Percentiles rank a stretch among this genome's conserved stretches.
phyloP scores from a whole-genome alignment of 1,140 invertebrate species.

The Trichoplusia ni region DNA sequence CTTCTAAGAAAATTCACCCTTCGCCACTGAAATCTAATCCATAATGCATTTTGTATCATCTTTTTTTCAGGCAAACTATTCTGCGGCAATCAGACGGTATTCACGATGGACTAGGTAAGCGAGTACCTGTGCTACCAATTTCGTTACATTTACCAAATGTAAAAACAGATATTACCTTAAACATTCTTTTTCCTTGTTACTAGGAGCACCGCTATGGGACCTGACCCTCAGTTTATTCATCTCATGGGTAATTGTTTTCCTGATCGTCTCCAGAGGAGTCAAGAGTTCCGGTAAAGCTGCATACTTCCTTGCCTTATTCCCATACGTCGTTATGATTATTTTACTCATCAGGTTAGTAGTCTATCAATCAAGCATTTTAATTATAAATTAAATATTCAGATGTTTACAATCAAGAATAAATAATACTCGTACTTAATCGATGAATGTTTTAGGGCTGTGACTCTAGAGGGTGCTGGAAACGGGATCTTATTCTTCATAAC shows the following conservation, averaged over 20 bases:
- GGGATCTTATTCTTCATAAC: constrained; percentile 90
- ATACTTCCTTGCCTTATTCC: constrained; percentile 93
- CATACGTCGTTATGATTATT: constrained; percentile 91
- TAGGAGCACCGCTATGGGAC: constrained; percentile 86
- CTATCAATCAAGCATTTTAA: too few relatives aligned
- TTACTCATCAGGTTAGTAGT: constrained; percentile 84
- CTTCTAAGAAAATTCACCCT: too few relatives aligned
- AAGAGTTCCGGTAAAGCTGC: constrained; percentile 90
- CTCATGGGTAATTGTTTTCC: constrained; percentile 90
- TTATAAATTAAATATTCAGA: too few relatives aligned
- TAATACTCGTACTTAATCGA: neutral
- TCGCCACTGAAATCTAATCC: too few relatives aligned
- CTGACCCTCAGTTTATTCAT: constrained; percentile 88
- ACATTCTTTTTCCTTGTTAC: neutral
- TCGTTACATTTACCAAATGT: neutral
- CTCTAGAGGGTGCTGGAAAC: constrained; percentile 87
- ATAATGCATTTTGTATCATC: too few relatives aligned
- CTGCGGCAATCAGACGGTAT: constrained; percentile 86
- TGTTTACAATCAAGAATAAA: too few relatives aligned
- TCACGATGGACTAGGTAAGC: constrained; percentile 86
- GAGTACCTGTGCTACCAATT: neutral
- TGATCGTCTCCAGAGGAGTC: constrained; percentile 90
- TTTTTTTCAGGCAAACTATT: constrained; percentile 83
- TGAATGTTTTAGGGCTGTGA: constrained; percentile 82
- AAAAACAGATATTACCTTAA: neutral